Base-by-base conservation (phyloP, 2,113 vertebrate species). In the Pseudolaguvia tuberculata region DNA sequence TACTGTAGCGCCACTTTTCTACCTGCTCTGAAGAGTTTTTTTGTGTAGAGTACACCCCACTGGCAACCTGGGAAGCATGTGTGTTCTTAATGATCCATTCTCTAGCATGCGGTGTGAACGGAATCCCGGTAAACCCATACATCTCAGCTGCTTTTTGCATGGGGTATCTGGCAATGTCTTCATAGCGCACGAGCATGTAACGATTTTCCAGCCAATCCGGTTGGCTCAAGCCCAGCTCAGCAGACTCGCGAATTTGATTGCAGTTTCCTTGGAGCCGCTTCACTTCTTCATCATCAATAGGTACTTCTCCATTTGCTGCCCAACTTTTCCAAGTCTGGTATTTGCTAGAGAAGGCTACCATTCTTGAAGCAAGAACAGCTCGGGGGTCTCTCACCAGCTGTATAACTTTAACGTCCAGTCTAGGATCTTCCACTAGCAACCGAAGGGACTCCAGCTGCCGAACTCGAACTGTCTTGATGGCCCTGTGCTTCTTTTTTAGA, bases 101-200 rank as follows among this genome's bases (percentile, higher is more conserved):
- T 78, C 90, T 90, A 53, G 95, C 94, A 83, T 93, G 92, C 0
- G 88, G 82, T 0, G 94, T 96, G 68, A 97, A 91, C 1, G 93
- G 88, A 62, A 99, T 93, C 77, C 94, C 95, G 0, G 93, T 90
- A 18, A 99, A 98, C 78, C 72, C 86, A 84, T 96, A 98, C 94
- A 99, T 97, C 81, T 97, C 94, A 57, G 91, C 90, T 0, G 95
- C 95, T 81, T 94, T 96, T 85, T 88, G 90, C 88, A 99, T 91
- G 0, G 96, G 96, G 0, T 90, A 88, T 74, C 83, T 91, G 0
- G 96, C 94, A 65, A 99, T 94, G 59, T 99, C 96, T 88, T 99
- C 96, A 0, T 98, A 98, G 52, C 96, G 95, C 15, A 97, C 94
- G 71, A 99, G 86, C 95, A 98, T 93, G 88, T 97, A 99, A 31